Evolutionary conservation across 2,797 vertebrate genomes (phyloP), one percentile per base, ranked within the genome.

Genomic region (Mus caroli): DNA sequence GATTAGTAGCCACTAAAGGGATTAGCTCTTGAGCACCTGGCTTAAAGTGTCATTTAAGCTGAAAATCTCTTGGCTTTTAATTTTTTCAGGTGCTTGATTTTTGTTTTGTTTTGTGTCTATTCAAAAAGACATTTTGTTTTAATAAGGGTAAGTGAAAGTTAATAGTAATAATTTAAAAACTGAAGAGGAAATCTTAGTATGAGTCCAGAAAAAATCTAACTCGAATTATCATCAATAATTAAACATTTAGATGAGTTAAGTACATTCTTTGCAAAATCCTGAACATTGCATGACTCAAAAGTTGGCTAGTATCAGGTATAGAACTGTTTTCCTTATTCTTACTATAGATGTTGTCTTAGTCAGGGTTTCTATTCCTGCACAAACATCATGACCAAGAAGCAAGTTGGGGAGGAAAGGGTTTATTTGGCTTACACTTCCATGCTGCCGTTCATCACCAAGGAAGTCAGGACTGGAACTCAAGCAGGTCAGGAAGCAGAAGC

Each of bases 11-110:
- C 64, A 90, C 64, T 96, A 71, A 90, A 79, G 46, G 94, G 58
- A 95, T 98, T 96, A 96, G 91, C 91, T 97, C 62, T 96, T 96
- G 95, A 96, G 79, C 34, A 95, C 69, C 86, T 93, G 52, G 91
- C 89, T 96, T 91, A 89, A 90, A 97, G 90, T 94, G 97, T 31
- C 80, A 97, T 94, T 97, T 98, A 97, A 96, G 84, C 84, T 96
- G 56, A 88, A 97, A 96, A 96, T 34, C 77, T 88, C 19, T 97
- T 92, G 97, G 97, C 97, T 96, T 96, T 97, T 97, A 52, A 94
- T 94, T 95, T 93, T 97, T 97, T 91, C 43, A 97, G 97, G 96
- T 96, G 76, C 31, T 94, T 93, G 37, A 83, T 64, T 94, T 97
- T 95, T 94, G 6, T 87, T 97, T 95, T 91, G 4, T 86, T 96